phyloP scores from a whole-genome alignment of 2,888 invertebrate species.

The Hemicrepidius hirtus region DNA sequence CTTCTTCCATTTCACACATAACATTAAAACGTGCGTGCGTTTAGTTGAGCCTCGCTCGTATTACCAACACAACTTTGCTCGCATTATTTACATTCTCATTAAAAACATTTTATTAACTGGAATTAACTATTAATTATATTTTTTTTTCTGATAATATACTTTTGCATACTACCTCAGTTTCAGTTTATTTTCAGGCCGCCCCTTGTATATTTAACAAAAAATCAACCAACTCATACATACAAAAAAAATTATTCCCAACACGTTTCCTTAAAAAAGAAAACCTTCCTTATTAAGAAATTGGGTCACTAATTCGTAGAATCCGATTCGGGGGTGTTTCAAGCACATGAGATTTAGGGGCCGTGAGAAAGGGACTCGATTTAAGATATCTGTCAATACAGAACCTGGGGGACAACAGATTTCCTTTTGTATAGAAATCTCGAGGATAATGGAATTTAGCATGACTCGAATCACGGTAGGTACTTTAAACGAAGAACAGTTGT shows the following conservation, averaged over 20 bases:
- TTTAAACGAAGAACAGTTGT: conserved; percentile 35
- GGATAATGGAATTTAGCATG: conserved; percentile 45
- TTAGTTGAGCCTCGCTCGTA: background rate
- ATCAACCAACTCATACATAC: too few relatives aligned
- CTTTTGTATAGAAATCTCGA: conserved; percentile 43
- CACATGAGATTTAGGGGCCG: conserved; percentile 37
- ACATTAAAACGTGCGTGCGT: conserved; percentile 7
- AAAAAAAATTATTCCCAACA: too few relatives aligned
- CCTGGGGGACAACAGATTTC: conserved; percentile 47
- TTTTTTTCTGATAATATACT: too few relatives aligned
- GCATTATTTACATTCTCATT: too few relatives aligned
- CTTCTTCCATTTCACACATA: conserved; percentile 11
- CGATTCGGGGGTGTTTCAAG: conserved; percentile 28
- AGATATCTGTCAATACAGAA: conserved; percentile 47
- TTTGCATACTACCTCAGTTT: too few relatives aligned
- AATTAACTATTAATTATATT: too few relatives aligned
- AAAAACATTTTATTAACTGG: too few relatives aligned
- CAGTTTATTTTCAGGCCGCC: too few relatives aligned
- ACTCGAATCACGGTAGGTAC: conserved; percentile 43
- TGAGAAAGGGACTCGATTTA: conserved; percentile 41
- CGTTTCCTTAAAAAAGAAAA: too few relatives aligned
- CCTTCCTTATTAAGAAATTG: conserved; percentile 28
- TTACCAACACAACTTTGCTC: background rate
- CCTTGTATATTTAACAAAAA: too few relatives aligned
- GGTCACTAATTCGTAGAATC: conserved; percentile 44